phyloP scores from a whole-genome alignment of 2,888 invertebrate species.

The Biston betularia region DNA sequence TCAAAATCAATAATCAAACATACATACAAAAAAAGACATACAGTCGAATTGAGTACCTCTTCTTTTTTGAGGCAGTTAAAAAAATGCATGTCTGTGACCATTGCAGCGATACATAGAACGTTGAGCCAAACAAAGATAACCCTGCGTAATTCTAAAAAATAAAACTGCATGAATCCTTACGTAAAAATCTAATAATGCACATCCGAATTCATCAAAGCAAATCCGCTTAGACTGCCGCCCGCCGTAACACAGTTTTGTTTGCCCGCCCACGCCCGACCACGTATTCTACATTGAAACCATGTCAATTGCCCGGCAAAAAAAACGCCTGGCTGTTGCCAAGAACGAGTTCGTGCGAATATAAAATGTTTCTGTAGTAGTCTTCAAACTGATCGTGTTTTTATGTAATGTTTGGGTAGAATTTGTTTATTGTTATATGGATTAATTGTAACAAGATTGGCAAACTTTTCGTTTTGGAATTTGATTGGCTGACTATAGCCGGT shows the following conservation, averaged over 20 bases:
- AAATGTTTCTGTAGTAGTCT: conserved; percentile 49
- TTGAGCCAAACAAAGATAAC: too few relatives aligned
- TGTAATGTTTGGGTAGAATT: conserved; percentile 36
- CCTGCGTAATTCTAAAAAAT: too few relatives aligned
- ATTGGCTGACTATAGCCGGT: too few relatives aligned
- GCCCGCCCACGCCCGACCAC: conserved; percentile 70
- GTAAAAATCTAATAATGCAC: conserved; percentile 19
- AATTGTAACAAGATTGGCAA: neutral
- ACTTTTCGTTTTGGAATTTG: neutral
- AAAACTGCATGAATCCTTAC: neutral
- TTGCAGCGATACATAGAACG: too few relatives aligned
- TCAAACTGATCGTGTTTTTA: conserved; percentile 28
- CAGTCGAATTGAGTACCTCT: too few relatives aligned
- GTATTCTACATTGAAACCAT: conserved; percentile 71
- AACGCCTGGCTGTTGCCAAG: conserved; percentile 73
- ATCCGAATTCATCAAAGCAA: conserved; percentile 30
- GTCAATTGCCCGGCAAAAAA: conserved; percentile 77
- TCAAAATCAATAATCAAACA: too few relatives aligned
- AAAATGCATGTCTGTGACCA: too few relatives aligned
- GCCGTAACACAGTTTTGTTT: conserved; percentile 54
- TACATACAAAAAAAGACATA: too few relatives aligned
- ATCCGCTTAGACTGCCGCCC: conserved; percentile 24
- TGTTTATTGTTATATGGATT: neutral
- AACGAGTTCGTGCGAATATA: conserved; percentile 40
- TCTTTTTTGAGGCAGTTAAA: too few relatives aligned